These are phyloP conservation scores for Hyppa rectilinea DNA, from an alignment of 2,888 invertebrate species.

Conservation along the genomic window DNA sequence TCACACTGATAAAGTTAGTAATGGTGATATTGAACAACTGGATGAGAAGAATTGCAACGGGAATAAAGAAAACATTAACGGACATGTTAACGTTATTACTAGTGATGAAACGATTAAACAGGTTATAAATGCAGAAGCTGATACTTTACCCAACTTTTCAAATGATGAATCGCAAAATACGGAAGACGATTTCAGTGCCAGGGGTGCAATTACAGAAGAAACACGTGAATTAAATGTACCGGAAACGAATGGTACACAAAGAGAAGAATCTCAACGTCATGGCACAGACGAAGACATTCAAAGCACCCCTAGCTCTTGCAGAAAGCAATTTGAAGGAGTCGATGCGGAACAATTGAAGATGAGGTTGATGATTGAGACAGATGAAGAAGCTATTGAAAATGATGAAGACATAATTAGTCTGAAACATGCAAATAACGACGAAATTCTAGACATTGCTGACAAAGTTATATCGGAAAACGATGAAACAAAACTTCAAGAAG, in stretches of 20 bases:
- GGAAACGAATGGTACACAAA: slow-evolving; percentile 24
- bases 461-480: slow-evolving; percentile 14
- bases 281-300: slow-evolving; percentile 23
- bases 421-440: slow-evolving; percentile 9
- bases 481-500: slow-evolving; percentile 12
- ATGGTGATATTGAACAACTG: slow-evolving; percentile 67
- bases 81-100: slow-evolving; percentile 61
- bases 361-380: too few species aligned
- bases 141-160: slow-evolving; percentile 38
- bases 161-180: slow-evolving; percentile 43
- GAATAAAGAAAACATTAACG: slow-evolving; percentile 68
- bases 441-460: slow-evolving; percentile 5
- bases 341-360: too few species aligned
- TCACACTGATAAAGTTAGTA: slow-evolving; percentile 70
- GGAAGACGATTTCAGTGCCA: slow-evolving; percentile 34
- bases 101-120: slow-evolving; percentile 52
- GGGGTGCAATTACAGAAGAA: slow-evolving; percentile 21
- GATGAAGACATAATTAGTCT: slow-evolving; percentile 45
- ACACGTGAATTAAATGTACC: slow-evolving; percentile 15
- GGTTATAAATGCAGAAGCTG: slow-evolving; percentile 23
- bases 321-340: slow-evolving; percentile 47
- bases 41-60: slow-evolving; percentile 66
- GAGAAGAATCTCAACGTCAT: slow-evolving; percentile 37
- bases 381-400: slow-evolving; percentile 43
- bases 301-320: slow-evolving; percentile 20